Evolutionary conservation across 2,113 vertebrate genomes (phyloP).

Genomic region (Cryptotis parvus): DNA sequence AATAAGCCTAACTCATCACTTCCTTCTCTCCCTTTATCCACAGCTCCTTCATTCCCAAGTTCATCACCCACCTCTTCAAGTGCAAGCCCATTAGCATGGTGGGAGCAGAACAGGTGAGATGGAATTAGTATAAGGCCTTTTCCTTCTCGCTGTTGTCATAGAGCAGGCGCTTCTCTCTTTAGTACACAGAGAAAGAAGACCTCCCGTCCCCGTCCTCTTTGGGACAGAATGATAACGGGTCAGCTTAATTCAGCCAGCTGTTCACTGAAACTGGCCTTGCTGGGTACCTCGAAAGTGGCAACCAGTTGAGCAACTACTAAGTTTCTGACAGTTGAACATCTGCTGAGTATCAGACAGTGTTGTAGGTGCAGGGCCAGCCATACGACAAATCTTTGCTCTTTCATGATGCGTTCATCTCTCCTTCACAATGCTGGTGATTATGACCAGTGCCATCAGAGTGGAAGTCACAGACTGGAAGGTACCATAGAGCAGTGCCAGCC

Average conservation of each 20-base stretch:
- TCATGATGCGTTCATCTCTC: not conserved
- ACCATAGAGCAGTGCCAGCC: too few species aligned
- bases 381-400: not conserved
- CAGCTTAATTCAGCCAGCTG: not conserved
- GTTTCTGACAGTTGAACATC: not conserved
- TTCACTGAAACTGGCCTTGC: not conserved
- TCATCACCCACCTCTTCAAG: conserved; percentile 99
- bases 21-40: conserved; percentile 55
- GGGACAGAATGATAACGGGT: not conserved
- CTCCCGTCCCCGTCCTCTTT: not conserved
- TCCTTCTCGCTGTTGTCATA: not conserved
- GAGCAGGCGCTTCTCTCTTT: not conserved
- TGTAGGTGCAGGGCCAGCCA: not conserved
- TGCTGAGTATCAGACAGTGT: not conserved
- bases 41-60: conserved; percentile 99
- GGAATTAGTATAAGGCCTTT: not conserved
- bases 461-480: too few species aligned
- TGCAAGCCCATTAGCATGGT: conserved; percentile 99
- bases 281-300: too few species aligned
- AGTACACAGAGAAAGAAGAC: conserved; percentile 2
- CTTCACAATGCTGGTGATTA: not conserved
- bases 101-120: conserved; percentile 96
- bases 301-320: too few species aligned
- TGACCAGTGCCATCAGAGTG: too few species aligned
- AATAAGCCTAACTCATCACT: conserved; percentile 29